Percentiles rank a stretch among this genome's conserved stretches.
Conservation (phyloP, 2,888 invertebrate genomes). For the Tachina grossa region DNA sequence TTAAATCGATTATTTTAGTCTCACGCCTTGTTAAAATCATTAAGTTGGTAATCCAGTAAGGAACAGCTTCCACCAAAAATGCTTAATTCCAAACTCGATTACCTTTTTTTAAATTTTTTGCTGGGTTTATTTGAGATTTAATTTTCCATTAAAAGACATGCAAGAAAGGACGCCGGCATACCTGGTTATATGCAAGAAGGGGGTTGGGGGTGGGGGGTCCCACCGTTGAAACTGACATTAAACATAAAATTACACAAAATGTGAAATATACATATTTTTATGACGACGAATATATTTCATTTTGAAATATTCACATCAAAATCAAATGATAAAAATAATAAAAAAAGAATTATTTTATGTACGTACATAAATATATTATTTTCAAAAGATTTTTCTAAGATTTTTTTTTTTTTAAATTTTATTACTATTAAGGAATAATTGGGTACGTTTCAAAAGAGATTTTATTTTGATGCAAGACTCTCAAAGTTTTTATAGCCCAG, state of each 20-base stretch:
- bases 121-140: not conserved
- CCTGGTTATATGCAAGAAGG: constrained; percentile 1
- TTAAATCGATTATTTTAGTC: no score
- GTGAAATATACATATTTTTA: constrained; percentile 23
- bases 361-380: not conserved
- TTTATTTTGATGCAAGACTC: no score
- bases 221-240: not conserved
- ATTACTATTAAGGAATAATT: no score
- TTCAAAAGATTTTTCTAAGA: not conserved
- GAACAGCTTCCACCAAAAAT: no score
- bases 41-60: no score
- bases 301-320: constrained; percentile 15
- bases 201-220: no score
- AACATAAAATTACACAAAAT: not conserved
- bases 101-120: no score
- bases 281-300: not conserved
- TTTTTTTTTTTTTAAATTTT: not conserved
- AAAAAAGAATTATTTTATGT: not conserved
- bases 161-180: not conserved
- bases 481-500: no score
- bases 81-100: no score
- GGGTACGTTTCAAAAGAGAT: no score
- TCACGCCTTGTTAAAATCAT: no score
- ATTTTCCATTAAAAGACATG: not conserved
- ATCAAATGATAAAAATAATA: constrained; percentile 14